phyloP scores from a whole-genome alignment of 2,888 invertebrate genomes.

The Hybos culiciformis region DNA sequence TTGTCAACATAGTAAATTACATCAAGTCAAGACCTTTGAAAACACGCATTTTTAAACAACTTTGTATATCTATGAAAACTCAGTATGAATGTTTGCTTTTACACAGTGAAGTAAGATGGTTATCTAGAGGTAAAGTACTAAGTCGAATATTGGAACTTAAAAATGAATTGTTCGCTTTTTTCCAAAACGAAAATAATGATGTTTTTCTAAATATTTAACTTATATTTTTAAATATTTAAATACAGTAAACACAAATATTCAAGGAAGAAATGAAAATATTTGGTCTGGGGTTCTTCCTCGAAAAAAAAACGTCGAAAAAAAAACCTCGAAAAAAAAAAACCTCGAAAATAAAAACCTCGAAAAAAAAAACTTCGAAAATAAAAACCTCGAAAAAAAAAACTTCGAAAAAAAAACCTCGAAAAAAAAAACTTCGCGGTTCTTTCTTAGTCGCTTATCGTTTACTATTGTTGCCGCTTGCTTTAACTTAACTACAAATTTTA shows the following conservation, averaged over 20 bases:
- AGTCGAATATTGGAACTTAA: background rate
- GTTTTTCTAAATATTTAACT: background rate
- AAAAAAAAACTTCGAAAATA: no score
- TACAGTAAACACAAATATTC: slow-evolving; percentile 3
- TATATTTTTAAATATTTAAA: slow-evolving; percentile 5
- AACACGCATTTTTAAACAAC: background rate
- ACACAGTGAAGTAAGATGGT: background rate
- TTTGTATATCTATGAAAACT: background rate
- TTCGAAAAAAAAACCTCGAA: no score
- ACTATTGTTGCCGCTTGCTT: no score
- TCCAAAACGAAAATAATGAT: background rate
- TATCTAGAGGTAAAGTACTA: background rate
- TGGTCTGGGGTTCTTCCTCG: no score
- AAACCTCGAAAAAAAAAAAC: no score
- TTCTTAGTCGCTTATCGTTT: no score
- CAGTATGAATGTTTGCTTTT: background rate
- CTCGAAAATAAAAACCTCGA: no score
- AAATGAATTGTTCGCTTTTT: background rate
- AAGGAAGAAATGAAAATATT: slow-evolving; percentile 4
- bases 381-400: no score
- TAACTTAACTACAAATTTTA: no score
- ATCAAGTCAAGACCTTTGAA: background rate
- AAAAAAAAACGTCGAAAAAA: no score
- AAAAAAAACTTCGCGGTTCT: no score
- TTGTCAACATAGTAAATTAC: background rate